A percentile compares a stretch with the other conserved stretches of the same genome.
phyloP scores from a whole-genome alignment of 2,113 vertebrate genomes.

The Agelaius tricolor region DNA sequence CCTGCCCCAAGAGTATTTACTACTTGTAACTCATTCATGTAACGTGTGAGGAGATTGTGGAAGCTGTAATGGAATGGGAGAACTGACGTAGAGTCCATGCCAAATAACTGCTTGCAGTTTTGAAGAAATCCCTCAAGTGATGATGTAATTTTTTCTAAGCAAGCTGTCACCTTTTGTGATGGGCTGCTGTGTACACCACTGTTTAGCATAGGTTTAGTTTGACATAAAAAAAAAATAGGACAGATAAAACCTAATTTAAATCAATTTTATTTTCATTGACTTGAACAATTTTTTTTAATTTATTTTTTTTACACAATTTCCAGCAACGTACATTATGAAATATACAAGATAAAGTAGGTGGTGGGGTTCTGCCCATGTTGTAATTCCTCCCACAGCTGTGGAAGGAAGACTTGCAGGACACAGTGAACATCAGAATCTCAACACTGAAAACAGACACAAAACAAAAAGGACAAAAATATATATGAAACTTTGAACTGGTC shows the following conservation, averaged over 20 bases:
- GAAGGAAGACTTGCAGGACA: conserved; percentile 63
- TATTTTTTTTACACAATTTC: conserved; percentile 68
- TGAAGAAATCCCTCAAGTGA: not conserved
- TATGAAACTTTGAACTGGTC: conserved; percentile 76
- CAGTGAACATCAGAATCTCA: conserved; percentile 70
- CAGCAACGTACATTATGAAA: conserved; percentile 73
- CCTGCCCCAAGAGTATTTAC: not conserved
- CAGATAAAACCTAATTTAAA: conserved; percentile 67
- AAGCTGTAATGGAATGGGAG: not conserved
- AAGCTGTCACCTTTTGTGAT: not conserved
- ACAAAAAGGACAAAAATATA: conserved; percentile 66
- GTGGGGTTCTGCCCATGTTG: conserved; percentile 41
- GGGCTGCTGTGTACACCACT: too few species aligned
- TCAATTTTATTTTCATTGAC: conserved; percentile 75
- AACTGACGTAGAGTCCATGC: not conserved
- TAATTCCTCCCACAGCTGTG: conserved; percentile 42
- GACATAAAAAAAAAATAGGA: not conserved
- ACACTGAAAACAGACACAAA: conserved; percentile 75
- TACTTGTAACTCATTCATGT: not conserved
- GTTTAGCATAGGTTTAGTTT: not conserved
- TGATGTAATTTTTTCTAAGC: not conserved
- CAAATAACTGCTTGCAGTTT: not conserved
- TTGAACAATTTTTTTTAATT: conserved; percentile 52
- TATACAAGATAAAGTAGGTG: conserved; percentile 66
- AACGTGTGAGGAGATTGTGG: not conserved